Evolutionary conservation across 2,797 vertebrate species (phyloP).

Genomic region (Phataginus tricuspis): DNA sequence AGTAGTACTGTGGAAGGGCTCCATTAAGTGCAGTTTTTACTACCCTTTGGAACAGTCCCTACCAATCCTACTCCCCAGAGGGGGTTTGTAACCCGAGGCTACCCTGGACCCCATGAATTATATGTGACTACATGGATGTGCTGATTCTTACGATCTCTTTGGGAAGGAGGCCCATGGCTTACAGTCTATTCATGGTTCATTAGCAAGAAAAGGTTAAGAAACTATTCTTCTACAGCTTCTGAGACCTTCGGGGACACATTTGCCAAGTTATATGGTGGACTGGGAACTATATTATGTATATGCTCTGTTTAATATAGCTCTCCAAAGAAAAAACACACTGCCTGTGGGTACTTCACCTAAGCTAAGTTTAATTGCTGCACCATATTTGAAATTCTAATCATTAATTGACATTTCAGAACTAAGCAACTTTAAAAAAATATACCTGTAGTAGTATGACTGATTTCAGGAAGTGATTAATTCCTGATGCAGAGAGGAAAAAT

Average conservation of each 20-base stretch:
- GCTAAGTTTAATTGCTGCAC: neutral
- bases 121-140: neutral
- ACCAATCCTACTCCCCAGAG: neutral
- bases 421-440: slow-evolving; percentile 23
- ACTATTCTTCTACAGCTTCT: neutral
- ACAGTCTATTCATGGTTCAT: neutral
- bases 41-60: neutral
- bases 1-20: neutral
- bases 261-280: neutral
- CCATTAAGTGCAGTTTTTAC: neutral
- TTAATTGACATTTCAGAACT: slow-evolving; percentile 24
- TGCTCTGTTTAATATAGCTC: neutral
- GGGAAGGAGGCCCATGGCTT: neutral
- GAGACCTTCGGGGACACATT: neutral
- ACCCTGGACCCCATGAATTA: neutral
- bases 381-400: slow-evolving; percentile 42
- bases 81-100: neutral
- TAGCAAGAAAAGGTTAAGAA: neutral
- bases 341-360: neutral
- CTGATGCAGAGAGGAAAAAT: neutral
- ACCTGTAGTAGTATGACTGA: neutral
- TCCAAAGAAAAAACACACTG: slow-evolving; percentile 12
- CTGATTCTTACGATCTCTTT: neutral
- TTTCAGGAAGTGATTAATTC: slow-evolving; percentile 18
- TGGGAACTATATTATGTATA: neutral